Evolutionary conservation across 2,113 vertebrate species (phyloP).

Genomic region (Percopsis transmontana): DNA sequence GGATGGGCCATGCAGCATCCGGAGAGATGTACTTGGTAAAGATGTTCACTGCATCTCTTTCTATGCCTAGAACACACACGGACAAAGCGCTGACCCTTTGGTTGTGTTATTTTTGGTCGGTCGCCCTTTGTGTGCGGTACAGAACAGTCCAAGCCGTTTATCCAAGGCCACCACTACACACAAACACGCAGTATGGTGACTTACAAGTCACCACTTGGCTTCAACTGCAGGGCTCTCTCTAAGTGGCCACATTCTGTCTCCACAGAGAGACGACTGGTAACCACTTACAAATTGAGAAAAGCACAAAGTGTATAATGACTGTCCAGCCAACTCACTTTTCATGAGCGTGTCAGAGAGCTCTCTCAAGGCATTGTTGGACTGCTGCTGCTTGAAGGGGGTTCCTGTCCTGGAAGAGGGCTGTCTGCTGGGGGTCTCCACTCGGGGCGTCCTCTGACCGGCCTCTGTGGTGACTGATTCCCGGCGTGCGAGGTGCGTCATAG

Average conservation of each 20-base stretch:
- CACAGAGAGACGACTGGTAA: too few relatives aligned
- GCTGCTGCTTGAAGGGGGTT: constrained; percentile 81
- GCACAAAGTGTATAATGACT: not conserved
- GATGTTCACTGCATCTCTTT: constrained; percentile 94
- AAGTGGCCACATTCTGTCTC: too few relatives aligned
- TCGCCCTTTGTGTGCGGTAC: too few relatives aligned
- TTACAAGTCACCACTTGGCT: too few relatives aligned
- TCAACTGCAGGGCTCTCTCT: too few relatives aligned
- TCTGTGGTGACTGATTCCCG: constrained; percentile 68
- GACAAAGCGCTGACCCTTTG: not conserved
- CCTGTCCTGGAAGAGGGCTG: constrained; percentile 81
- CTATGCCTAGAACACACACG: constrained; percentile 84
- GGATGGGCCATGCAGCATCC: constrained; percentile 94
- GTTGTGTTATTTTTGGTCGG: too few relatives aligned
- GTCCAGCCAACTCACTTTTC: constrained; percentile 88
- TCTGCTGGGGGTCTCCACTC: constrained; percentile 67
- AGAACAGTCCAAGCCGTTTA: too few relatives aligned
- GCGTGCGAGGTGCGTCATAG: constrained; percentile 52
- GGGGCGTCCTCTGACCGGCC: constrained; percentile 45
- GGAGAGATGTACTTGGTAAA: constrained; percentile 99
- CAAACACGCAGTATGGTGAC: too few relatives aligned
- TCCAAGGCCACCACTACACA: too few relatives aligned
- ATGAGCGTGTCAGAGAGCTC: constrained; percentile 92
- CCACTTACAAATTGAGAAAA: too few relatives aligned
- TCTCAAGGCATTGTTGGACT: constrained; percentile 79